Evolutionary conservation across 2,888 invertebrate species (phyloP).

Genomic region (Drosophila suboccidentalis): DNA sequence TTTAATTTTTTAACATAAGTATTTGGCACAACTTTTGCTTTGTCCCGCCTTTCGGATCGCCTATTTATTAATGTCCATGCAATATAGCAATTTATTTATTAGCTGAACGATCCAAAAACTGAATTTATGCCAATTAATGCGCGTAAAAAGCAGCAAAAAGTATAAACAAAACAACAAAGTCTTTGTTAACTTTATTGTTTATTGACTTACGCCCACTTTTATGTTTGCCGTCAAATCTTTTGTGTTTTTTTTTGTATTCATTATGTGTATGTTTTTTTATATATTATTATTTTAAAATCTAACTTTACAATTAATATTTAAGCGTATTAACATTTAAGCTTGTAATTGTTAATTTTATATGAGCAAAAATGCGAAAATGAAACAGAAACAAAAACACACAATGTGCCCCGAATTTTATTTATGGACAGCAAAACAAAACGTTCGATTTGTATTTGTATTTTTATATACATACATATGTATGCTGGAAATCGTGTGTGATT

Average conservation of each 20-base stretch:
- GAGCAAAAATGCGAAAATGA: slow-evolving; percentile 29
- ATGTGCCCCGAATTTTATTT: slow-evolving; percentile 37
- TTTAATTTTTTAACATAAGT: slow-evolving; percentile 34
- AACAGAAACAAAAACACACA: slow-evolving; percentile 17
- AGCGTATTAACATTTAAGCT: slow-evolving; percentile 78
- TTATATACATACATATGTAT: slow-evolving; percentile 10
- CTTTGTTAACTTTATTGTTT: slow-evolving; percentile 33
- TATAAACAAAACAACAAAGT: slow-evolving; percentile 24
- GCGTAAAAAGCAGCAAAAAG: slow-evolving; percentile 3
- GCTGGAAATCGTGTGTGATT: slow-evolving; percentile 25
- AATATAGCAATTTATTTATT: slow-evolving; percentile 41
- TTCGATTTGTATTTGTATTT: slow-evolving; percentile 17
- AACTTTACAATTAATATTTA: slow-evolving; percentile 74
- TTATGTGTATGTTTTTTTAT: slow-evolving; percentile 43
- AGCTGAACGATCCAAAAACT: slow-evolving; percentile 39
- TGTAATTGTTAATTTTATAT: slow-evolving; percentile 65
- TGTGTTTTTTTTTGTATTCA: slow-evolving; percentile 36
- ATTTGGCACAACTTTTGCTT: slow-evolving; percentile 22
- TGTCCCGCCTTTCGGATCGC: slow-evolving; percentile 29
- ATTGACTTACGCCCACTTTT: slow-evolving; percentile 26
- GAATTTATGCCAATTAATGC: slow-evolving; percentile 39
- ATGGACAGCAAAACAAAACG: slow-evolving; percentile 14
- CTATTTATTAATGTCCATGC: slow-evolving; percentile 30
- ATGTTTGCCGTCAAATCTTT: slow-evolving; percentile 52
- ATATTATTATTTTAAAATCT: slow-evolving; percentile 56